Base-by-base conservation (phyloP, 2,888 invertebrate genomes). In the Sicus ferrugineus region DNA sequence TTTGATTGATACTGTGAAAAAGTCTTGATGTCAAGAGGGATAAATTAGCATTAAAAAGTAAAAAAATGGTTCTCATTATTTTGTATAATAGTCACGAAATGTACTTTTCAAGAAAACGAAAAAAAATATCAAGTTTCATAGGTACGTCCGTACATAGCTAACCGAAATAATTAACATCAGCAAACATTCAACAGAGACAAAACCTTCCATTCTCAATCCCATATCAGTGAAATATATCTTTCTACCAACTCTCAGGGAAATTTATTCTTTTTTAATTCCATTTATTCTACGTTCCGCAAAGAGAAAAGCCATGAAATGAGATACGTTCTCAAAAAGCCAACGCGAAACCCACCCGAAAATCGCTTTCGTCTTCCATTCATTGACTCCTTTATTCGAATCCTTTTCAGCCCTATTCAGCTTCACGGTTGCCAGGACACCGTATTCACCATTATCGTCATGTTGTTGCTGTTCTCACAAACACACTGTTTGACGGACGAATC, bases 321-420 rank as follows among this genome's bases (percentile, higher is more conserved):
- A 61, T 61, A 61, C 61, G 21, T 26, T 42, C 21, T 26, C 23
- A 11, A 26, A 38, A 59, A 59, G 38, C 59, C 19, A 38, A 19
- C 19, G 31, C 58, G 21, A 30, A 30, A 6, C 26, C 21, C 3
- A 21, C 21, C 14, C 28, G 7, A 42, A 3, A 14, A 4, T 42
- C 30, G 56, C n/a, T 23, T 23, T 28, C 26, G 11, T 56, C 28
- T 26, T 9, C 42, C 26, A 23, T 46, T 38, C 61, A 42, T 61
- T 61, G 61, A 61, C 38, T 61, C 28, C 26, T 42, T 26, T 16
- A 28, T 56, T n/a, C 42, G 11, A 61, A 42, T 6, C 30, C 14
- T 6, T 30, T 30, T 2, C 16, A 28, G 4, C 14, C 7, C 56
- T 28, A 56, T n/a, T 30, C 28, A 56, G 30, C 21, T 21, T 21